Base-by-base conservation (phyloP, 2,888 invertebrate species). In the Lypha dubia region DNA sequence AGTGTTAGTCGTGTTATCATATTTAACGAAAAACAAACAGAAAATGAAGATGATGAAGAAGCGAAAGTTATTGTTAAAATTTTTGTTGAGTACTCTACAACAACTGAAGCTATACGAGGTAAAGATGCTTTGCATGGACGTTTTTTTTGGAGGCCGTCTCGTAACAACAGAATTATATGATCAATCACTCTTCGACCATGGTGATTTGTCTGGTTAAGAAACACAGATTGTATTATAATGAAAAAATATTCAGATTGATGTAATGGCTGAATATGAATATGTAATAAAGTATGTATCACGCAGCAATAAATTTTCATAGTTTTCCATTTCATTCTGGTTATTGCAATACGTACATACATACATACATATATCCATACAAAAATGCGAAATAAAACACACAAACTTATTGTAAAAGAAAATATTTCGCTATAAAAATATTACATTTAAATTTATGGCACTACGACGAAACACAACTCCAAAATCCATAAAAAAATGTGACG, bases 111-210 rank as follows among this genome's bases (percentile, higher is more conserved):
- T 35, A 96, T 95, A 92, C 94, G 94, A 88, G 98, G 98, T 63
- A 94, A 96, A 88, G 95, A 95, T 89, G 96, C 97, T 13, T 93
- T 99, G 56, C 95, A 98, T 93, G 98, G 98, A 6, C 94, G 99
- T 84, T 99, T 96, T 93, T n/a, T 99, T 99, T 93, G 99, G 97
- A 79, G 99, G 99, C 0, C 94, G 98, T 88, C 94, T 97, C 87
- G 98, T 99, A 49, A 95, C 96, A 91, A 98, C 99, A 58, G 95
- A 97, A 90, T 94, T 98, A 76, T 99, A 99, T 92, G 99, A 99
- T 93, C 98, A 98, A 93, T 96, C 97, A 85, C 94, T 99, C 84
- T 99, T 98, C 93, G 98, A 99, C 92, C 98, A 98, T 92, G 97
- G 96, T 87, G 99, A 99, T 93, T 95, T 98, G 88, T 98, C 98